Evolutionary conservation across 2,797 vertebrate species (phyloP).

Genomic region (Otolemur crassicaudatus): DNA sequence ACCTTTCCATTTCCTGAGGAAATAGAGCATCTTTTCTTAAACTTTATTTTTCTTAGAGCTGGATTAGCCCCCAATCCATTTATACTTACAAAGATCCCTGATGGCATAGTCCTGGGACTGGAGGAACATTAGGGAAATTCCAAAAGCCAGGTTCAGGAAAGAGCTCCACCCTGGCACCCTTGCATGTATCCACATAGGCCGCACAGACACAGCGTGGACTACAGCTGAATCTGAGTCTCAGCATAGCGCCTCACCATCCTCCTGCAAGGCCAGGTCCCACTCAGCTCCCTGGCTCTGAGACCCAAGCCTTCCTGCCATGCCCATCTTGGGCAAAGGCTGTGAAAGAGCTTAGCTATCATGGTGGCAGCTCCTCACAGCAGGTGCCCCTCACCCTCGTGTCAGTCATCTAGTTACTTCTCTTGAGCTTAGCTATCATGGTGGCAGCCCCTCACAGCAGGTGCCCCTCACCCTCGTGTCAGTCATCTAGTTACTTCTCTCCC

Average conservation of each 20-base stretch:
- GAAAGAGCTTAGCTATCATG: neutral
- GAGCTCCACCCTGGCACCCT: neutral
- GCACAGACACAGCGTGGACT: neutral
- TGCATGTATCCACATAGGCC: neutral
- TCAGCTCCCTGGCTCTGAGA: neutral
- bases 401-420: neutral
- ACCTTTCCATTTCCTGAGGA: neutral
- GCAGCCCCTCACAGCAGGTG: fast-evolving
- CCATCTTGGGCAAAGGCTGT: neutral
- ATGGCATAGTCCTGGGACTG: fast-evolving
- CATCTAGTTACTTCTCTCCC: neutral
- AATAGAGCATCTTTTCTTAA: neutral
- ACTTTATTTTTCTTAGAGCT: neutral
- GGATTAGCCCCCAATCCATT: neutral
- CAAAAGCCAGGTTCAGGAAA: fast-evolving
- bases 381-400: fast-evolving
- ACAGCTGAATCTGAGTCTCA: neutral
- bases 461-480: fast-evolving
- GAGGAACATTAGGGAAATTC: neutral
- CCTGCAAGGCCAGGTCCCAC: neutral
- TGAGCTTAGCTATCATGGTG: neutral
- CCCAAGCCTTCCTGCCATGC: neutral
- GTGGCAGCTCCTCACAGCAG: fast-evolving
- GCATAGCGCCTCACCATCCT: fast-evolving
- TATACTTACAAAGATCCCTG: neutral